Evolutionary conservation across 2,113 vertebrate species (phyloP).

Genomic region (Cyprinus carpio): DNA sequence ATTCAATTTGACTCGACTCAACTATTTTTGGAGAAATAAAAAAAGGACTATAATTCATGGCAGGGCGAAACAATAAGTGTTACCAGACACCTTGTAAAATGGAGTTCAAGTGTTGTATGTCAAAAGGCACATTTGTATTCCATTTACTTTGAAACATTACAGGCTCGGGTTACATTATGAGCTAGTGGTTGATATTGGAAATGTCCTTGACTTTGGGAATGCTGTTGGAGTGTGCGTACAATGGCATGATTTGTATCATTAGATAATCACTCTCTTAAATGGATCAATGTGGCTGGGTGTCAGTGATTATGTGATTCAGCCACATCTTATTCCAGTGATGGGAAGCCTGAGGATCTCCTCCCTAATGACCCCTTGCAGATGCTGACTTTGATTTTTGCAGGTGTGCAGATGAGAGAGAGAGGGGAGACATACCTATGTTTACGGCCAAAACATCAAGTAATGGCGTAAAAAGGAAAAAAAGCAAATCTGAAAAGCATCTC

Average conservation of each 20-base stretch:
- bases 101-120: background rate
- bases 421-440: background rate
- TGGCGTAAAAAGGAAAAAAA: background rate
- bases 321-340: conserved; percentile 14
- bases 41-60: background rate
- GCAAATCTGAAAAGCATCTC: background rate
- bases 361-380: conserved; percentile 35
- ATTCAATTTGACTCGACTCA: background rate
- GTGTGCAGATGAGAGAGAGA: background rate
- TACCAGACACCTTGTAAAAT: conserved; percentile 26
- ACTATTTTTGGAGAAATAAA: background rate
- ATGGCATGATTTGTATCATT: background rate
- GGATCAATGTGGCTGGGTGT: conserved; percentile 10
- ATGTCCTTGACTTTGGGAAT: background rate
- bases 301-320: conserved; percentile 29
- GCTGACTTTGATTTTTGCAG: conserved; percentile 23
- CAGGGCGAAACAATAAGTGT: background rate
- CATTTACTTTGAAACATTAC: conserved; percentile 23
- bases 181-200: background rate
- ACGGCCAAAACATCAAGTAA: conserved; percentile 4
- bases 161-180: background rate
- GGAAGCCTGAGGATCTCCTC: conserved; percentile 12
- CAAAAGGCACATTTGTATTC: conserved; percentile 22
- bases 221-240: background rate
- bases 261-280: conserved; percentile 12